Conservation (phyloP, 1,140 invertebrate species). For the Dryas iulia region DNA sequence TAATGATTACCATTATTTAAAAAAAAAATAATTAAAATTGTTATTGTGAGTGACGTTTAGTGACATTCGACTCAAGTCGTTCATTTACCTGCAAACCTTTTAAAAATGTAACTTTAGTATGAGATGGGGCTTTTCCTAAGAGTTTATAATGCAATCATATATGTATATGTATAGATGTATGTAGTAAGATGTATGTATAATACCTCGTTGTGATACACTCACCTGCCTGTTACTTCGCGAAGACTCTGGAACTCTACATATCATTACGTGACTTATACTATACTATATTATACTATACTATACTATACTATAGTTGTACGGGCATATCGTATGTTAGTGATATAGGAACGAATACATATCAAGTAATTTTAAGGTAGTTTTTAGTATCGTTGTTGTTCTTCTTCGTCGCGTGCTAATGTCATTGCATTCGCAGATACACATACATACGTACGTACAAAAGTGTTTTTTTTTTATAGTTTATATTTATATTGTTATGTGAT, state of each 20-base stretch:
- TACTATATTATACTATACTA: slow-evolving; percentile 7
- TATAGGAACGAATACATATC: slow-evolving; percentile 59
- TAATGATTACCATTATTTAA: no score
- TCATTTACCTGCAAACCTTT: background rate
- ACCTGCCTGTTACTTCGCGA: slow-evolving; percentile 45
- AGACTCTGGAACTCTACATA: slow-evolving; percentile 50
- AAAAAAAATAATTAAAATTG: no score
- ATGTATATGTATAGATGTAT: slow-evolving; percentile 44
- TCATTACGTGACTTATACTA: slow-evolving; percentile 49
- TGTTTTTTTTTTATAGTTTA: background rate
- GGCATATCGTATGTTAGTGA: slow-evolving; percentile 45
- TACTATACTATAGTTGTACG: slow-evolving; percentile 22
- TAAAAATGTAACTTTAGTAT: background rate
- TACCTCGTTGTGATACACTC: slow-evolving; percentile 45
- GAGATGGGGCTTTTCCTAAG: slow-evolving; percentile 28
- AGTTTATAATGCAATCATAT: slow-evolving; percentile 41
- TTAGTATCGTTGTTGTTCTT: slow-evolving; percentile 73
- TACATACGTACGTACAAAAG: background rate
- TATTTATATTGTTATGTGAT: background rate
- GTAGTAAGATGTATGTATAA: slow-evolving; percentile 7
- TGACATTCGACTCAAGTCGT: background rate
- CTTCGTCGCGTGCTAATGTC: slow-evolving; percentile 45
- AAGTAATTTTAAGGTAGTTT: slow-evolving; percentile 62
- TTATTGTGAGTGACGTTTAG: no score
- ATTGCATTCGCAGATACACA: background rate